Evolutionary conservation across 2,797 vertebrate genomes (phyloP).

Genomic region (Mico argentatus): DNA sequence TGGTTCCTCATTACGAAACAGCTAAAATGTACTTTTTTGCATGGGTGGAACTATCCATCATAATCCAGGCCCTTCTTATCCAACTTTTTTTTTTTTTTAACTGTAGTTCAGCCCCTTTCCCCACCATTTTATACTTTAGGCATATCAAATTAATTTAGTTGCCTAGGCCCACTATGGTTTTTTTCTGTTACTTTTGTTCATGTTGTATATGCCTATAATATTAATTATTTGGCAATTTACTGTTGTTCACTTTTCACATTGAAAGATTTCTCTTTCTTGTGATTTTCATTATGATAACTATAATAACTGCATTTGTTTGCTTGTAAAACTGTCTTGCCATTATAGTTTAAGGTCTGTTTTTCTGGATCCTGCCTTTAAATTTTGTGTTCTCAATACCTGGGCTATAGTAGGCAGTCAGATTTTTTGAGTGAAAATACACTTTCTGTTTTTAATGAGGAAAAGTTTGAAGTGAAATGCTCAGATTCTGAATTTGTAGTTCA

Average conservation of each 20-base stretch:
- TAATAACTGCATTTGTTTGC: slow-evolving; percentile 20
- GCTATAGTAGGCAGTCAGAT: not conserved
- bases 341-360: not conserved
- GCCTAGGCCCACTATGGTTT: not conserved
- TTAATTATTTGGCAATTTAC: not conserved
- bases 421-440: slow-evolving; percentile 17
- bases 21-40: not conserved
- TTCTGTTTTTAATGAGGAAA: slow-evolving; percentile 20
- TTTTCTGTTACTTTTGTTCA: slow-evolving; percentile 1
- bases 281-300: slow-evolving; percentile 18
- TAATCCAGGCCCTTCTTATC: not conserved
- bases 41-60: not conserved
- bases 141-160: not conserved
- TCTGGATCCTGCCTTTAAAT: not conserved
- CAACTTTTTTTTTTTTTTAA: not conserved
- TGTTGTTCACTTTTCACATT: not conserved
- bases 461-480: not conserved
- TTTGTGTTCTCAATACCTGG: slow-evolving; percentile 10
- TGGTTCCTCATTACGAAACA: not conserved
- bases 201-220: not conserved
- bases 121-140: not conserved
- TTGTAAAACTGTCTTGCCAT: not conserved
- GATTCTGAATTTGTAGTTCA: not conserved
- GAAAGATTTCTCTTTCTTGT: not conserved
- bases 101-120: not conserved